Evolutionary conservation across 2,888 invertebrate species (phyloP).

Genomic region (Euplexia lucipara): DNA sequence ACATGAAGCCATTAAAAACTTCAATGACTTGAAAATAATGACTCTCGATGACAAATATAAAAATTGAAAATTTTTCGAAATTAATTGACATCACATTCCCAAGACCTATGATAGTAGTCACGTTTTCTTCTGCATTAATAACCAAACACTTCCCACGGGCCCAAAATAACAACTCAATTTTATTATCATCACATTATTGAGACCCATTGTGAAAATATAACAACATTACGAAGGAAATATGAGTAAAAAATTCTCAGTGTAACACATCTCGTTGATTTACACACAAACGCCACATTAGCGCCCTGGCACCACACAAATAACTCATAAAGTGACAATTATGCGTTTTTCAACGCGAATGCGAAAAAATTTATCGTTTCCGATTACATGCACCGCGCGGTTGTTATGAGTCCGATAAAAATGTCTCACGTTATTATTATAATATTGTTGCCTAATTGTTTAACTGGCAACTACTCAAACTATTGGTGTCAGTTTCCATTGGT

Average conservation of each 20-base stretch:
- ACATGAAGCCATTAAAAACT: too few species aligned
- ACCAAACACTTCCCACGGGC: slow-evolving; percentile 7
- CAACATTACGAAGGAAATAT: slow-evolving; percentile 41
- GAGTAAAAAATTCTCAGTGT: slow-evolving; percentile 36
- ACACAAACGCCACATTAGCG: slow-evolving; percentile 76
- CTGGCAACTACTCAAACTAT: not conserved
- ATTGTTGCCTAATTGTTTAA: slow-evolving; percentile 14
- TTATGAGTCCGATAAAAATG: slow-evolving; percentile 39
- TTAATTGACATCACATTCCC: not conserved
- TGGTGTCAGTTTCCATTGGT: not conserved
- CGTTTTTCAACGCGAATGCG: slow-evolving; percentile 73
- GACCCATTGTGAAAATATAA: slow-evolving; percentile 45
- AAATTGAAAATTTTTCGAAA: too few species aligned
- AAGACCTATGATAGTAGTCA: not conserved
- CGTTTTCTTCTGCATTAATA: not conserved
- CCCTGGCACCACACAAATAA: slow-evolving; percentile 78
- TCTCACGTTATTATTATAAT: slow-evolving; percentile 12
- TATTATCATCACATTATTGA: not conserved
- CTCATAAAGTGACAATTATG: slow-evolving; percentile 84
- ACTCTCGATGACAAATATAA: not conserved
- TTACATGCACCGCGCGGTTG: slow-evolving; percentile 69
- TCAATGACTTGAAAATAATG: not conserved
- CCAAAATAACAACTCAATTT: slow-evolving; percentile 23
- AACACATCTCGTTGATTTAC: slow-evolving; percentile 72
- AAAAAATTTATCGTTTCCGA: slow-evolving; percentile 86